Base-by-base conservation (phyloP, 2,113 vertebrate genomes). In the Spilogale gracilis region DNA sequence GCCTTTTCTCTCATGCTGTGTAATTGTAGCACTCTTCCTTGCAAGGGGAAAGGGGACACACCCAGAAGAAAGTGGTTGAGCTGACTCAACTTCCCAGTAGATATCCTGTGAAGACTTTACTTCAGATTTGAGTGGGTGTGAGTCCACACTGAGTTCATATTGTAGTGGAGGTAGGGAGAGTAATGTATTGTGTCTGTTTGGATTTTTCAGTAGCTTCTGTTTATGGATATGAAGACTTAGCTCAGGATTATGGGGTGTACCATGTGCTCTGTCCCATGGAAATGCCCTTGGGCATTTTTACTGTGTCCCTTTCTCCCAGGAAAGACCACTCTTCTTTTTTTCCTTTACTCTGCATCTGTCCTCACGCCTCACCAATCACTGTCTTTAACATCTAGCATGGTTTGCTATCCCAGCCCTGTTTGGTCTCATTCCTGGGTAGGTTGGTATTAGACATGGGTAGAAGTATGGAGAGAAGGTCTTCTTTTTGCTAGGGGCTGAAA, bases 401-500 rank as follows among this genome's bases (percentile, higher is more conserved):
- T 0, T 45, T 60, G 13, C 81, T 87, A 0, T 50, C 43, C 14
- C 67, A 80, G 6, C 61, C 45, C 12, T 56, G 20, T 30, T 21
- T 71, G 56, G 25, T 38, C 50, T 69, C 21, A 52, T 30, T 30
- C 54, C 58, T 88, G 79, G 32, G 65, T 67, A 92, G 63, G 50
- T 6, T 71, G 21, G 16, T 60, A 18, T 65, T 43, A 32, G 21
- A 63, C 4, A 3, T 61, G 18, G 9, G 32, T n/a, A n/a, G 12
- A 16, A 32, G 48, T 63, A 25, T 67, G 65, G 81, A 61, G 27
- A 80, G 6, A 76, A 45, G 17, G 27, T n/a, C 27, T n/a, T 89
- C 48, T 76, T 91, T 94, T 83, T 76, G 32, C 27, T 74, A 32
- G 81, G 20, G 30, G 91, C 69, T 84, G 14, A 91, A 95, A 65